These are phyloP conservation scores for Lasioglossum vierecki DNA, from an alignment of 2,888 invertebrate genomes.

Conservation along the genomic window DNA sequence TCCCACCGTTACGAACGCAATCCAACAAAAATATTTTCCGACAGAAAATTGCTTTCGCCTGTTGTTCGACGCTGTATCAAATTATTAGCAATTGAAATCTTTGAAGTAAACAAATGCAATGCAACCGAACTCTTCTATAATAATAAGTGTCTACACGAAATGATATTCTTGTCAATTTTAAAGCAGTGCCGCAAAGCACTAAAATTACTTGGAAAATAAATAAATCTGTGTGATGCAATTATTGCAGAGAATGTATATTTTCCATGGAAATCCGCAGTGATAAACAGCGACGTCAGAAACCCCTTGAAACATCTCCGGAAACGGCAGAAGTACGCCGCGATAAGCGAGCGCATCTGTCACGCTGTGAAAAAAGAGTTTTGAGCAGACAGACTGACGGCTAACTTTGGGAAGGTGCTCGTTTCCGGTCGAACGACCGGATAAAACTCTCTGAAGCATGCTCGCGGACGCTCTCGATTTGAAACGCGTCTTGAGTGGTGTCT, in stretches of 20 bases:
- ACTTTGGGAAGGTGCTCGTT: constrained; percentile 24
- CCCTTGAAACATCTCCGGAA: neutral
- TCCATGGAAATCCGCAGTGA: neutral
- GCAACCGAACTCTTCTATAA: too few species aligned
- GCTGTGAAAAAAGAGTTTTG: too few species aligned
- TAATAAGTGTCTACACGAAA: too few species aligned
- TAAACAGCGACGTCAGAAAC: neutral
- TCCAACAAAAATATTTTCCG: too few species aligned
- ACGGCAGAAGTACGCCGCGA: neutral
- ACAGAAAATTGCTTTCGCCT: too few species aligned
- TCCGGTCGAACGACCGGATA: constrained; percentile 13
- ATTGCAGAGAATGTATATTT: neutral
- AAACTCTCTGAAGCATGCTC: constrained; percentile 20
- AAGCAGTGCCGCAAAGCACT: too few species aligned
- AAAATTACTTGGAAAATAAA: neutral
- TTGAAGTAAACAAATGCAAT: too few species aligned
- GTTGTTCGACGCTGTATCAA: too few species aligned
- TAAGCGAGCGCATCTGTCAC: neutral
- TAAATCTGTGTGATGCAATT: neutral
- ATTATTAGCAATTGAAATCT: too few species aligned
- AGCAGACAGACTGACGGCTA: neutral
- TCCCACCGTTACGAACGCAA: neutral
- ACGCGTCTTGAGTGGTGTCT: constrained; percentile 17
- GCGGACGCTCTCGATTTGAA: constrained; percentile 1
- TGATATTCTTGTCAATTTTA: too few species aligned